phyloP scores from a whole-genome alignment of 1,140 invertebrate species.

The Rhopalosiphum padi region DNA sequence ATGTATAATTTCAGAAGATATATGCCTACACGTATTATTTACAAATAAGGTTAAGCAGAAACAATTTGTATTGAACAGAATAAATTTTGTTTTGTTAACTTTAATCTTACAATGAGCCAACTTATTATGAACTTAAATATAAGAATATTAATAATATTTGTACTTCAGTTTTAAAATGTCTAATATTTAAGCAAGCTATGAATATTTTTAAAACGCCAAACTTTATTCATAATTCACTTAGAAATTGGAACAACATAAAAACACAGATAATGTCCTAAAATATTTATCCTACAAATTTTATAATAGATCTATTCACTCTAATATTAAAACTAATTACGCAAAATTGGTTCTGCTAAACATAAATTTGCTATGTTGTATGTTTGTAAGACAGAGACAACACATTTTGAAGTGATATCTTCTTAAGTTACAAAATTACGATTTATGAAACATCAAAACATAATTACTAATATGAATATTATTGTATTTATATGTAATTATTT shows the following conservation, averaged over 20 bases:
- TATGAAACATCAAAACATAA: neutral
- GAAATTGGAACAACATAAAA: neutral
- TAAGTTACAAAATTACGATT: neutral
- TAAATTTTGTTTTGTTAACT: too few species aligned
- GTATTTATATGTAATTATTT: neutral
- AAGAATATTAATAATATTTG: neutral
- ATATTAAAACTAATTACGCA: neutral
- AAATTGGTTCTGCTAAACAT: neutral
- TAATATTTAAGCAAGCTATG: neutral
- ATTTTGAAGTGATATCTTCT: neutral
- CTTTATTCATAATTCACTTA: neutral
- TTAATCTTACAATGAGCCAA: neutral
- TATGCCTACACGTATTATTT: neutral
- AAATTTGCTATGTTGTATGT: neutral
- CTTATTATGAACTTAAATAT: neutral
- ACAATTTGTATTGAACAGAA: neutral
- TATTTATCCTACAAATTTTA: too few species aligned
- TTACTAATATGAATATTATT: neutral
- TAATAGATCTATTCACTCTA: neutral
- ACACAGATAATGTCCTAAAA: neutral
- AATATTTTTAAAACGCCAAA: neutral
- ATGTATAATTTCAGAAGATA: neutral
- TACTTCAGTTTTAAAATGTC: neutral
- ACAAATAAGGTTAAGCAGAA: neutral
- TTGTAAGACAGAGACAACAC: neutral